Evolutionary conservation across 2,888 invertebrate species (phyloP), one percentile per base, ranked within the genome.

Genomic region (Norana najaformis): DNA sequence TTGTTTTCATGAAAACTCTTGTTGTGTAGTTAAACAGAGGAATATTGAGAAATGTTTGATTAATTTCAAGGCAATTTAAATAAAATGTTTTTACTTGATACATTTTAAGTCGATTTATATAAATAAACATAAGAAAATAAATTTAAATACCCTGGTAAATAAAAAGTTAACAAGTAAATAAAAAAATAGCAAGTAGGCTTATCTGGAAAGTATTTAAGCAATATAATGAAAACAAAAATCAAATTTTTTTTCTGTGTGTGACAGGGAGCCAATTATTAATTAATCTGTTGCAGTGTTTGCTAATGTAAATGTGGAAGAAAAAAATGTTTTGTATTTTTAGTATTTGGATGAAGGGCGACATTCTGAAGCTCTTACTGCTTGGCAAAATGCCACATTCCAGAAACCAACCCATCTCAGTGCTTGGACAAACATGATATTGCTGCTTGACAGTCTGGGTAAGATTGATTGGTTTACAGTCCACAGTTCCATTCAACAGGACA

Each of bases 381-480:
- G 98, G 98, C 96, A 96, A 93, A 96, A 97, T 94, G 97, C 98
- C 1, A 97, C 97, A 0, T 94, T 95, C 90, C 96, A 97, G 90
- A 97, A 97, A 93, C 96, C 97, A 0, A 96, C 96, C 0, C 98
- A 98, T 94, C 96, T 96, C 16, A 96, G 97, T 92, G 97, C 98
- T 0, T 99, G 99, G 99, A 97, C 97, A 88, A 99, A 99, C 94
- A 96, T 97, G 93, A 95, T 98, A 89, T 97, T 98, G 16, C 96
- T 98, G 8, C 89, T 91, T 53, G 91, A 91, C 89, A 91, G 89
- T 89, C 47, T 90, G 36, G 91, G 91, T 91, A 82, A 88, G 83
- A 20, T 47, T 16, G 16, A 30, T 6, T 41, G 23, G 14, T 69
- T n/a, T 69, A 8, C n/a, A 69, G 69, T 69, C n/a, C 69, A n/a